Evolutionary conservation across 2,888 invertebrate species (phyloP).

Genomic region (Erebia ligea): DNA sequence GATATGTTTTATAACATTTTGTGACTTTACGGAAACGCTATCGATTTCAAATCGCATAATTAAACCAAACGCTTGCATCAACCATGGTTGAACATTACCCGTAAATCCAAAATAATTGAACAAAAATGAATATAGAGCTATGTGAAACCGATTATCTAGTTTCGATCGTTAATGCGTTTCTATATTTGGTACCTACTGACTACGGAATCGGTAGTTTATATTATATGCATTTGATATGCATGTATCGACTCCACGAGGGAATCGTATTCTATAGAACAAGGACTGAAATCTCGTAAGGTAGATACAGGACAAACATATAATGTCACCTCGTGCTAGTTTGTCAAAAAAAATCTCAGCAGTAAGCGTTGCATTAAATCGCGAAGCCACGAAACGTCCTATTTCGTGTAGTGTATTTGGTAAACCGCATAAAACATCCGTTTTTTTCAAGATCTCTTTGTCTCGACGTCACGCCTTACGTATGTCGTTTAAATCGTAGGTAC

Average conservation of each 20-base stretch:
- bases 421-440: conserved; percentile 7
- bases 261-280: background rate
- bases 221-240: background rate
- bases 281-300: conserved; percentile 5
- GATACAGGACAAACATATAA: background rate
- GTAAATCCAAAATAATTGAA: conserved; percentile 29
- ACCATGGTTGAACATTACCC: conserved; percentile 6
- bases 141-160: conserved; percentile 28
- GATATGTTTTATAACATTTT: too few relatives aligned
- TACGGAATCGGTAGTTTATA: background rate
- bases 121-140: conserved; percentile 9
- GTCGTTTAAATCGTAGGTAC: conserved; percentile 33
- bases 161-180: conserved; percentile 48
- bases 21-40: background rate
- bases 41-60: background rate
- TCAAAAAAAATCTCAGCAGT: too few relatives aligned
- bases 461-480: conserved; percentile 13
- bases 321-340: background rate
- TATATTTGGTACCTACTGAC: conserved; percentile 44
- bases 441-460: conserved; percentile 11
- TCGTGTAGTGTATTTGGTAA: background rate
- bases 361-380: too few relatives aligned
- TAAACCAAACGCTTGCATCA: background rate
- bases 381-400: background rate
- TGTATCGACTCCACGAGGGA: background rate